phyloP scores from a whole-genome alignment of 2,113 vertebrate genomes.

The Puntigrus tetrazona region DNA sequence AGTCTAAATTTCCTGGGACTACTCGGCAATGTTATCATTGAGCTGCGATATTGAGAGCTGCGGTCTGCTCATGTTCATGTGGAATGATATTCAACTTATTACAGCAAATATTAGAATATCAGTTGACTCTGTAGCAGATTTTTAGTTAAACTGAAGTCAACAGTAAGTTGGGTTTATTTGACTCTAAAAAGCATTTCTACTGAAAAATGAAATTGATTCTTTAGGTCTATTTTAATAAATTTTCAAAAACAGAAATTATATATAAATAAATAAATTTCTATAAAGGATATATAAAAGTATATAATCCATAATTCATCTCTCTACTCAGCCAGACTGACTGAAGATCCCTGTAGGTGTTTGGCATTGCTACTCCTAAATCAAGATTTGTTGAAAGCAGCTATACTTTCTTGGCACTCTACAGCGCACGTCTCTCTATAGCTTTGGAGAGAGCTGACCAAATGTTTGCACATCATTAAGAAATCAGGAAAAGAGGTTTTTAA shows the following conservation, averaged over 20 bases:
- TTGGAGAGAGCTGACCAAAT: not conserved
- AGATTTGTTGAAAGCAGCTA: not conserved
- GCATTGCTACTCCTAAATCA: not conserved
- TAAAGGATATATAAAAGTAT: not conserved
- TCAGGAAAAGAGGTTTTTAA: constrained; percentile 37
- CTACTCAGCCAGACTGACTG: not conserved
- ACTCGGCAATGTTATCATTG: too few relatives aligned
- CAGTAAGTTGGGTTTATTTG: too few relatives aligned
- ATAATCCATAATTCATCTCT: not conserved
- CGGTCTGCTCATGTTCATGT: too few relatives aligned
- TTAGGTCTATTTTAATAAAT: not conserved
- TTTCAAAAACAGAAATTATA: not conserved
- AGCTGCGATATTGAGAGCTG: too few relatives aligned
- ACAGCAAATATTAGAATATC: too few relatives aligned
- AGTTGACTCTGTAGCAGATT: too few relatives aligned
- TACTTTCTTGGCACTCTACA: constrained; percentile 18
- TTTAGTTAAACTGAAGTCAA: too few relatives aligned
- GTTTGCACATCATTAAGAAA: constrained; percentile 37
- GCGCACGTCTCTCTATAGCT: not conserved
- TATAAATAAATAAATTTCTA: too few relatives aligned
- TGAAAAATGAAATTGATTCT: too few relatives aligned
- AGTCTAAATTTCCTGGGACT: too few relatives aligned
- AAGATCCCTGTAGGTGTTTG: not conserved
- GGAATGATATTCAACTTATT: too few relatives aligned
- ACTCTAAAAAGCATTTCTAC: too few relatives aligned